phyloP scores from a whole-genome alignment of 2,888 invertebrate species.

The Criorhina ranunculi region DNA sequence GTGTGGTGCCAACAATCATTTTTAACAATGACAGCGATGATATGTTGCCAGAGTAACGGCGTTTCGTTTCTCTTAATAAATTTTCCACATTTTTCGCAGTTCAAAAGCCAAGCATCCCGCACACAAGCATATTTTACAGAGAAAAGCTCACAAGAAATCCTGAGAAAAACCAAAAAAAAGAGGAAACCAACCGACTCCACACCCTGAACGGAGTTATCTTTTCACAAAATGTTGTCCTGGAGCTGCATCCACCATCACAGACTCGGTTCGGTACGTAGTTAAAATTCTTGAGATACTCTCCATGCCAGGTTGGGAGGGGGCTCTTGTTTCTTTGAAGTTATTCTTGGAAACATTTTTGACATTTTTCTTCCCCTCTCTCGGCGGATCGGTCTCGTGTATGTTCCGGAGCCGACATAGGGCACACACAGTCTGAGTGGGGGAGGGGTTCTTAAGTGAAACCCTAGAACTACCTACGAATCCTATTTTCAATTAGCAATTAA shows the following conservation, averaged over 20 bases:
- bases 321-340: conserved; percentile 38
- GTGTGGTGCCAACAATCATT: conserved; percentile 24
- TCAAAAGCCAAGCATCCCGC: conserved; percentile 55
- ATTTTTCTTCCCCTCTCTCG: conserved; percentile 18
- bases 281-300: conserved; percentile 57
- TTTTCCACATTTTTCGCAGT: conserved; percentile 60
- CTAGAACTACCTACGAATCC: conserved; percentile 7
- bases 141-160: background rate
- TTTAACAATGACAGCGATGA: conserved; percentile 63
- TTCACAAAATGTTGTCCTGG: background rate
- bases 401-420: background rate
- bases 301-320: background rate
- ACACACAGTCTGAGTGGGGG: conserved; percentile 10
- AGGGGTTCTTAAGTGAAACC: conserved; percentile 55
- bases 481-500: conserved; percentile 60
- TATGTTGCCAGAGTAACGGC: conserved; percentile 1
- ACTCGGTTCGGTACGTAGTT: conserved; percentile 20
- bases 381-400: background rate
- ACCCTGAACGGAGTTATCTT: no score
- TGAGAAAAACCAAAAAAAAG: background rate
- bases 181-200: background rate
- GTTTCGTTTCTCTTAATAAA: conserved; percentile 44
- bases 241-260: background rate
- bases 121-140: conserved; percentile 12
- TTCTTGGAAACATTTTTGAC: conserved; percentile 38